Base-by-base conservation (phyloP, 2,113 vertebrate genomes). In the Pionites leucogaster region DNA sequence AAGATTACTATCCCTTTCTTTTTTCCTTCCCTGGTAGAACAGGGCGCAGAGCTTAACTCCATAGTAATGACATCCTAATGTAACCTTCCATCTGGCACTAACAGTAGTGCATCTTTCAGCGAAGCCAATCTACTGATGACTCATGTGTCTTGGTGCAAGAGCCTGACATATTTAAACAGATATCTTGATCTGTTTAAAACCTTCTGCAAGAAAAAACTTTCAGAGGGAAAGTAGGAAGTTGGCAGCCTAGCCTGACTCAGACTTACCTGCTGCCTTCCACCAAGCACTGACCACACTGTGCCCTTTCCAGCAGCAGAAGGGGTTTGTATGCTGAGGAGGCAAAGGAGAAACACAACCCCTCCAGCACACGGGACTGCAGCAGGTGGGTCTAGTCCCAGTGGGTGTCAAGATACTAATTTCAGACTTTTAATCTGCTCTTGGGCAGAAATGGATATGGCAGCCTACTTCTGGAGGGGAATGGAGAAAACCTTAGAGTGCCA, bases 311-410 rank as follows among this genome's bases (percentile, higher is more conserved):
- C 42, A 46, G 59, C 77, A 33, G 9, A 35, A 55, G 50, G 25
- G 17, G 46, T 18, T 41, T 2, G 7, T 29, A 29, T 3, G 0
- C 18, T 5, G 10, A 59, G 35, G 20, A 39, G 11, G 31, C n/a
- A 0, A 2, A 47, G 55, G 44, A 76, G 57, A 53, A 42, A 42
- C 2, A 2, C 67, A 35, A 4, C 29, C 17, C 52, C 8, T 1
- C 22, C 65, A 15, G 37, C 47, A 7, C 41, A 16, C 23, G 47
- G 31, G 16, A 18, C 33, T 53, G 53, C 42, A 46, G 44, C 39
- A 49, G 67, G 41, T 8, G 39, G 24, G 17, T 59, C 41, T 39
- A 5, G 31, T 42, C 44, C 64, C 10, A 13, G 31, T 4, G 27
- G 17, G 31, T 42, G 4, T 33, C 13, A 39, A 14, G 8, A 33